Conservation (phyloP, 1,140 invertebrate species). For the Diplogasteroides magnus region DNA sequence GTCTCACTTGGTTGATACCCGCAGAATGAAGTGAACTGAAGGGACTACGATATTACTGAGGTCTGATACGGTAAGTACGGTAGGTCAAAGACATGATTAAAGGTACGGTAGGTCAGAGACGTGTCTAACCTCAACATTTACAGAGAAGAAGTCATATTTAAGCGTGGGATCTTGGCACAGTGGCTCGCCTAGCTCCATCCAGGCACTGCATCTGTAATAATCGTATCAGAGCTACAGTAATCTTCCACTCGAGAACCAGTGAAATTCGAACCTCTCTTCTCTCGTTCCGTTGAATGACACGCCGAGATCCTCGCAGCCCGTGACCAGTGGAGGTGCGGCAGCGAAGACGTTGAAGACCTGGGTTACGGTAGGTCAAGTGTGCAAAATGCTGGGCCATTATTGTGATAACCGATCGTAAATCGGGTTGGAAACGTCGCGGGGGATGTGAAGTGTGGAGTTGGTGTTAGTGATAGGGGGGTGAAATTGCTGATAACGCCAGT, state of each 20-base stretch:
- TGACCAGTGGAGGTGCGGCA: background rate
- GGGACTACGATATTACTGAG: too few relatives aligned
- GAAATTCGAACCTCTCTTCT: background rate
- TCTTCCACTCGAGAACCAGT: background rate
- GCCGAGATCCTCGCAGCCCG: background rate
- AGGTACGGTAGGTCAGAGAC: background rate
- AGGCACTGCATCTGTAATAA: too few relatives aligned
- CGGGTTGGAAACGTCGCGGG: too few relatives aligned
- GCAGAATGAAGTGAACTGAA: constrained; percentile 21
- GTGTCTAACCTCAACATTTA: background rate
- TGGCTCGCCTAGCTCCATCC: too few relatives aligned
- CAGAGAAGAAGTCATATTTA: background rate
- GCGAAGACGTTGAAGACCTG: background rate
- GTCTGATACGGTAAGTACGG: too few relatives aligned
- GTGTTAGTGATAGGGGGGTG: too few relatives aligned
- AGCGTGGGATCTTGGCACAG: background rate
- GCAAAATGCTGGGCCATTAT: too few relatives aligned
- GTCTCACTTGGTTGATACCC: constrained; percentile 6
- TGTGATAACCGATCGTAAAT: too few relatives aligned
- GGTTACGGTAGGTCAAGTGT: too few relatives aligned
- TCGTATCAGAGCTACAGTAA: background rate
- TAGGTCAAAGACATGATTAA: background rate
- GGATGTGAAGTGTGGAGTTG: too few relatives aligned
- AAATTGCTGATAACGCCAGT: too few relatives aligned
- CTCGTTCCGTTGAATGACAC: background rate